A percentile compares a stretch with the other conserved stretches of the same genome.
Evolutionary conservation across 2,888 invertebrate genomes (phyloP).

Genomic region (Capitulum mitella): DNA sequence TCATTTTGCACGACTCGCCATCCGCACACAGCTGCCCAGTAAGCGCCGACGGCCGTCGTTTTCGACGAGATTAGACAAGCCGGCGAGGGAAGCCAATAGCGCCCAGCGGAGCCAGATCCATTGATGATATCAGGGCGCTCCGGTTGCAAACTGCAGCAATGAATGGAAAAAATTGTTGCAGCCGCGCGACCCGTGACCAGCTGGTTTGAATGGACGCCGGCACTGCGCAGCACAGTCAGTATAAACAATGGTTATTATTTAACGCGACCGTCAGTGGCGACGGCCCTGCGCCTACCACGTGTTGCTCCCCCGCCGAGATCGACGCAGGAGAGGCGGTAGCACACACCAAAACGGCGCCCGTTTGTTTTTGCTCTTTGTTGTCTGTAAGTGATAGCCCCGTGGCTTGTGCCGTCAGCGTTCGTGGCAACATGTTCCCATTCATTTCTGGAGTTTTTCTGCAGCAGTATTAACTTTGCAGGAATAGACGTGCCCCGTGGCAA

Average conservation of each 20-base stretch:
- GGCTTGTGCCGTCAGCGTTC: conserved; percentile 10
- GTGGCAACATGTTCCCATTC: background rate
- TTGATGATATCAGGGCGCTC: background rate
- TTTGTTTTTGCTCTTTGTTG: conserved; percentile 9
- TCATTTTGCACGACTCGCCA: too few relatives aligned
- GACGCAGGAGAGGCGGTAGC: conserved; percentile 2
- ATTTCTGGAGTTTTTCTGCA: background rate
- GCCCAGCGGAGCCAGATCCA: background rate
- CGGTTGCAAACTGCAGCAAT: background rate
- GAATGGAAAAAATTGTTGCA: background rate
- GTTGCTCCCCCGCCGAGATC: conserved; percentile 7
- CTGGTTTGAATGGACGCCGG: background rate
- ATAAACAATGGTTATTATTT: background rate
- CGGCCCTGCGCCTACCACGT: background rate
- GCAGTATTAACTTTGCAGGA: background rate
- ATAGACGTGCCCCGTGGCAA: background rate
- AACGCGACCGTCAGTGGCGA: background rate
- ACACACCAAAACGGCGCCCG: background rate
- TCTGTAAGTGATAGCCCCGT: background rate
- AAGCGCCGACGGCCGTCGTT: too few relatives aligned
- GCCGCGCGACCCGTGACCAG: background rate
- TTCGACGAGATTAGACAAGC: too few relatives aligned
- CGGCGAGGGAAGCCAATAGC: background rate
- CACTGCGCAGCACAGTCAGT: background rate
- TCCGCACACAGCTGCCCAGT: too few relatives aligned